Evolutionary conservation across 2,113 vertebrate species (phyloP).

Genomic region (Pristiophorus japonicus): DNA sequence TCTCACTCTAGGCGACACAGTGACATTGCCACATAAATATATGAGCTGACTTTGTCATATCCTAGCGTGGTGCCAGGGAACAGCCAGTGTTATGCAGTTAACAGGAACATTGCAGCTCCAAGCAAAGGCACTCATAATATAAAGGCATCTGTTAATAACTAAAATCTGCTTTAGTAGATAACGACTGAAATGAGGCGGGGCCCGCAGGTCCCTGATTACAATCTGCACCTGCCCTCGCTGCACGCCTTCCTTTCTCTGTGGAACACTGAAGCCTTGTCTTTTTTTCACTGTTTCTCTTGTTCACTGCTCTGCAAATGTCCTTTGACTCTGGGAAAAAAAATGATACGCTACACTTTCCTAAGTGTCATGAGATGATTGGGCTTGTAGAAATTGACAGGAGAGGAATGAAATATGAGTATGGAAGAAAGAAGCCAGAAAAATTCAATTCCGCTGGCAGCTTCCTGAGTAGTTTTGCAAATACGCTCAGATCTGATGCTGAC

Average conservation of each 20-base stretch:
- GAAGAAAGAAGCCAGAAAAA: neutral
- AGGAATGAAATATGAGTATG: neutral
- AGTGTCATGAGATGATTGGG: neutral
- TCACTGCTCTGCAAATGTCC: neutral
- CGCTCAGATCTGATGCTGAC: neutral
- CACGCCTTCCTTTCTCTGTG: neutral
- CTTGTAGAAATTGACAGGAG: neutral
- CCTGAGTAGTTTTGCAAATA: neutral
- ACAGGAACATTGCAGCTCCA: neutral
- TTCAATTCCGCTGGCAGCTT: neutral
- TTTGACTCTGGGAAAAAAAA: neutral
- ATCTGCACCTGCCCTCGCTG: neutral
- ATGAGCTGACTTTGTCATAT: constrained; percentile 15
- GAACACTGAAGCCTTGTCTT: neutral
- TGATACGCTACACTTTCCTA: neutral
- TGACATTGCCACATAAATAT: constrained; percentile 17
- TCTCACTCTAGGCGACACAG: neutral
- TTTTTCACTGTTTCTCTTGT: neutral
- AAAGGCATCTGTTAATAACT: neutral
- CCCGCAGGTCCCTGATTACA: neutral
- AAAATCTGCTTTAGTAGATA: constrained; percentile 20
- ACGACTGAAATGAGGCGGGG: neutral
- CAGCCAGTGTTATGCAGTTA: neutral
- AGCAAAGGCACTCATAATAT: neutral
- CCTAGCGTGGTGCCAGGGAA: neutral